phyloP scores from a whole-genome alignment of 2,113 vertebrate genomes.

The Pleuronectes platessa region DNA sequence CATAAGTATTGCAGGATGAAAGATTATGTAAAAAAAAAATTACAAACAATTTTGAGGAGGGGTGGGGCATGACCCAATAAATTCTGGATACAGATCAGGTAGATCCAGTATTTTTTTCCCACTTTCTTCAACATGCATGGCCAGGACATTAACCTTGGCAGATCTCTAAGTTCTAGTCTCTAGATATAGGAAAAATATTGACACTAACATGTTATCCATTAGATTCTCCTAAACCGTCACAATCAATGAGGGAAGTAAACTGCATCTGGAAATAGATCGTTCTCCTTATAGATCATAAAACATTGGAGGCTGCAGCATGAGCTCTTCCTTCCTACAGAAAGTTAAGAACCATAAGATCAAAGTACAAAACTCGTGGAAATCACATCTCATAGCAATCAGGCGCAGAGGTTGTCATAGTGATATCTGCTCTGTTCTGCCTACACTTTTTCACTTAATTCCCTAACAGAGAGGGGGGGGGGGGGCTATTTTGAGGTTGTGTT shows the following conservation, averaged over 20 bases:
- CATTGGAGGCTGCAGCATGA: not conserved
- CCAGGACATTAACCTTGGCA: too few species aligned
- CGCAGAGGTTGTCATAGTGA: slow-evolving; percentile 80
- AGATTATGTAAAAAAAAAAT: too few species aligned
- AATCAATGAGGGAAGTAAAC: too few species aligned
- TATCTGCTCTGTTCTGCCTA: slow-evolving; percentile 69
- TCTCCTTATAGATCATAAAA: not conserved
- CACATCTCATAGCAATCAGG: slow-evolving; percentile 63
- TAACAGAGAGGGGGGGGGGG: slow-evolving; percentile 34
- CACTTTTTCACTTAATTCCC: slow-evolving; percentile 71
- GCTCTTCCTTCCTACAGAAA: slow-evolving; percentile 33
- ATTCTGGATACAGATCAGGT: too few species aligned
- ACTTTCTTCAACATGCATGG: too few species aligned
- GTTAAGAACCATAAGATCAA: slow-evolving; percentile 35
- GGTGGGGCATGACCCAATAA: too few species aligned
- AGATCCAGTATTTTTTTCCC: too few species aligned
- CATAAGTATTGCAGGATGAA: too few species aligned
- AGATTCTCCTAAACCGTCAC: too few species aligned
- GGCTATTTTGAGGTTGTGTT: slow-evolving; percentile 74
- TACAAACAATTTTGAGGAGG: too few species aligned
- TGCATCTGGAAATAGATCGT: not conserved
- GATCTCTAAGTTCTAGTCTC: too few species aligned
- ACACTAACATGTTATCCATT: not conserved
- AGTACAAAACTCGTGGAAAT: slow-evolving; percentile 51
- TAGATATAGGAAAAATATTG: too few species aligned